Evolutionary conservation across 2,113 vertebrate species (phyloP), one percentile per base, ranked within the genome.

Genomic region (Cnemophilus loriae): DNA sequence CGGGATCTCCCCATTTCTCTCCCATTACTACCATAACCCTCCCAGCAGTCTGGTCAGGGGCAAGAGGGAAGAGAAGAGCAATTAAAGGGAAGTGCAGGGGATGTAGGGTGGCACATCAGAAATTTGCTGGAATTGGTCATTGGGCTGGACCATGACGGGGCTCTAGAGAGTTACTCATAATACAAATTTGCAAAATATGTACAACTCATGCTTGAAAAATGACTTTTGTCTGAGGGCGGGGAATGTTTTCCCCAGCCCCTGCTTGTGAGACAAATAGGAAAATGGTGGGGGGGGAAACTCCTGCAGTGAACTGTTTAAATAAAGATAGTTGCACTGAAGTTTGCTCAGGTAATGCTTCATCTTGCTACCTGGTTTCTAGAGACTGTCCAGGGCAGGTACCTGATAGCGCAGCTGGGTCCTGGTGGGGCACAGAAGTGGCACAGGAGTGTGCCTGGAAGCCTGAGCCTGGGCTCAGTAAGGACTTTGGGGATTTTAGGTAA

Each of bases 121-220:
- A 89, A 82, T 76, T 33, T 76, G 15, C 59, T 94, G 91, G 78
- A 87, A 85, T 16, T 76, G 61, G 61, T 90, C 50, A 67, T 65
- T 87, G 74, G 84, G 68, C 65, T 90, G 93, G 69, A 87, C 79
- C 9, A 4, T 33, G 63, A 50, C 1, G 0, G 50, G 50, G 42
- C 93, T 93, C 93, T 76, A 24, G 87, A 94, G 94, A 87, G 59
- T 96, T 94, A 94, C 37, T 96, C 84, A 76, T 79, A 89, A 41
- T 28, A 73, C 69, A 64, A 79, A 83, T 87, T 96, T 96, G 93
- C 39, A 19, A 96, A 97, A 96, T 91, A 93, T 47, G 63, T 69
- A 70, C 78, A 85, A 89, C 74, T 97, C 87, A 95, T 0, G 2
- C 74, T 91, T 37, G 82, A 93, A 96, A 96, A 93, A 95, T 87